These are phyloP conservation scores for Terrapene triunguis DNA, from an alignment of 2,113 vertebrate genomes.

Conservation along the genomic window DNA sequence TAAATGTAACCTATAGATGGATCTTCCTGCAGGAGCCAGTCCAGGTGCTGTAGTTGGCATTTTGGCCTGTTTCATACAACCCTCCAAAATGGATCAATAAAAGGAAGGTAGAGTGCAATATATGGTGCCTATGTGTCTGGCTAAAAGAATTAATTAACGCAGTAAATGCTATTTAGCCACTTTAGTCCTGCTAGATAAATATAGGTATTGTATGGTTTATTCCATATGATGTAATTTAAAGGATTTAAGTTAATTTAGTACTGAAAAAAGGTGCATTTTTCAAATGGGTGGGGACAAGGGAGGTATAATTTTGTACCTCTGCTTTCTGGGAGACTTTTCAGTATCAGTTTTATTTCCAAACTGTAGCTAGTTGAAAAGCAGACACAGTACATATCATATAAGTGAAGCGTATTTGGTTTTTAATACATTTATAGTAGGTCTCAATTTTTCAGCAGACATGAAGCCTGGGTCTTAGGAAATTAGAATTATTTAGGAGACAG, in stretches of 20 bases:
- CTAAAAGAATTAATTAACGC: constrained; percentile 38
- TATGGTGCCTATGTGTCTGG: constrained; percentile 66
- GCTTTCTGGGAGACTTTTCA: background rate
- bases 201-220: background rate
- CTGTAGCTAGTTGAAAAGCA: background rate
- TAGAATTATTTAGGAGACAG: background rate
- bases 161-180: constrained; percentile 41
- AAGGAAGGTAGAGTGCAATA: background rate
- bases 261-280: background rate
- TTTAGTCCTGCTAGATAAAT: background rate
- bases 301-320: background rate
- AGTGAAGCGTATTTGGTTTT: background rate
- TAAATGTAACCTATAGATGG: constrained; percentile 60
- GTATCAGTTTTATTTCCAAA: background rate
- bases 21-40: constrained; percentile 40
- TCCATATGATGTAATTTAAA: background rate
- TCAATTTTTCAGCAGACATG: background rate
- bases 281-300: background rate
- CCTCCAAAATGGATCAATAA: constrained; percentile 51
- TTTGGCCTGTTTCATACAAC: constrained; percentile 53
- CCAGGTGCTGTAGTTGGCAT: constrained; percentile 23
- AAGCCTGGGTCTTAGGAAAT: background rate
- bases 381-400: rapidly evolving
- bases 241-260: background rate
- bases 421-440: background rate